Evolutionary conservation across 2,888 invertebrate genomes (phyloP).

Genomic region (Limnephilus marmoratus): DNA sequence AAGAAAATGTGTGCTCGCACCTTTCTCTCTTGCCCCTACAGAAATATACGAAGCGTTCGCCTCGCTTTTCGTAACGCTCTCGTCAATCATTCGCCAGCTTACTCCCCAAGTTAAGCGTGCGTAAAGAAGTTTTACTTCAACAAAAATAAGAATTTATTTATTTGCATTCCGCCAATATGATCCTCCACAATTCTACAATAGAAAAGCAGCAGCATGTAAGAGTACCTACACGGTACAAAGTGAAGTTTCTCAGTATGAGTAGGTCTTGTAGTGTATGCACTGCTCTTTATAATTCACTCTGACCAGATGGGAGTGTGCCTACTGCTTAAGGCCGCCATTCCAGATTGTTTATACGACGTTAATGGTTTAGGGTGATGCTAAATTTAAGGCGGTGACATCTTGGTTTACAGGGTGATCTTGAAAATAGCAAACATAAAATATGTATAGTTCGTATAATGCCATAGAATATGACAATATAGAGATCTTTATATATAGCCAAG

Average conservation of each 20-base stretch:
- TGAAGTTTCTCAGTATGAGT: conserved; percentile 16
- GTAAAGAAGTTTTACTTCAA: no score
- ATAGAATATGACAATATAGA: no score
- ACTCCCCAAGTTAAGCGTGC: no score
- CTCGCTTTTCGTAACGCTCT: no score
- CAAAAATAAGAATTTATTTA: no score
- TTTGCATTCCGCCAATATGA: neutral
- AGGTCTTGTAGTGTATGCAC: conserved; percentile 32
- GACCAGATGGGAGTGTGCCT: conserved; percentile 20
- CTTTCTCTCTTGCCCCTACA: no score
- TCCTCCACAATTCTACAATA: neutral
- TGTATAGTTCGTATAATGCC: neutral
- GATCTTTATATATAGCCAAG: no score
- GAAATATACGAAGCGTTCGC: no score
- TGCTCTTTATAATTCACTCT: conserved; percentile 34
- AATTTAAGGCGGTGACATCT: neutral
- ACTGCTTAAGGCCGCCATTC: neutral
- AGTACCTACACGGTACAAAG: neutral
- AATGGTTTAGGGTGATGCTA: neutral
- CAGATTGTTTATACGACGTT: conserved; percentile 2
- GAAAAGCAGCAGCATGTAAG: neutral
- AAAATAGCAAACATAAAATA: neutral
- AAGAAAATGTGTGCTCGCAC: no score
- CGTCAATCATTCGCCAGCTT: no score
- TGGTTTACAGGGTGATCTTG: neutral